phyloP scores from a whole-genome alignment of 2,797 vertebrate species.

The Emys orbicularis region DNA sequence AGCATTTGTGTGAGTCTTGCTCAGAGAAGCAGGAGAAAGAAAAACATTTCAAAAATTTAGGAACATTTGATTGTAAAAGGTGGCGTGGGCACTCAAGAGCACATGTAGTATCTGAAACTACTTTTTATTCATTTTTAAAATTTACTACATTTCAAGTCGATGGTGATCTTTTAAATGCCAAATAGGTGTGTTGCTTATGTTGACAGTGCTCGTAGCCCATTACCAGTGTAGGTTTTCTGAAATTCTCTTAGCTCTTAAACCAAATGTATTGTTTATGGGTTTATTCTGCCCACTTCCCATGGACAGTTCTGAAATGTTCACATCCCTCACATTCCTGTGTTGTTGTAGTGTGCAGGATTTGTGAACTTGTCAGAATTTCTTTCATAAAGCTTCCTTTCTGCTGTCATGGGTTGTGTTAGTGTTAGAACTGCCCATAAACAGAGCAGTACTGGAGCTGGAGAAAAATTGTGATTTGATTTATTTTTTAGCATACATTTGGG shows the following conservation, averaged over 20 bases:
- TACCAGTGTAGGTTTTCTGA: background rate
- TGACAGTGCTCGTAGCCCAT: background rate
- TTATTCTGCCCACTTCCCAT: constrained; percentile 30
- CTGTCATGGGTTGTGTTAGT: background rate
- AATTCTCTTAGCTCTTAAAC: background rate
- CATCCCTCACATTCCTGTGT: background rate
- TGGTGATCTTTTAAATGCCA: background rate
- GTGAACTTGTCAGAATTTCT: constrained; percentile 43
- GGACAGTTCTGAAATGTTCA: constrained; percentile 19
- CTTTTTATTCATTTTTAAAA: background rate
- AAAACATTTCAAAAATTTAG: background rate
- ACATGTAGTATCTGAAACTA: background rate
- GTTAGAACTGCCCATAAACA: background rate
- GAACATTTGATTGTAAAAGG: background rate
- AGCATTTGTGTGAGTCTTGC: background rate
- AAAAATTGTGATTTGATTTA: constrained; percentile 6
- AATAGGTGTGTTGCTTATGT: background rate
- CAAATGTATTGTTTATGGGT: background rate
- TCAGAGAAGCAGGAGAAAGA: constrained; percentile 23
- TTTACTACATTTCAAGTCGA: background rate
- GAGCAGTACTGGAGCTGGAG: background rate
- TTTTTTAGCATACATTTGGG: constrained; percentile 16
- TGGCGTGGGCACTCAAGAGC: fast-evolving
- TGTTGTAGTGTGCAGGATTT: constrained; percentile 9
- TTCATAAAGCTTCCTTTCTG: constrained; percentile 47